Evolutionary conservation across 1,140 invertebrate species (phyloP).

Genomic region (Hyphantria cunea): DNA sequence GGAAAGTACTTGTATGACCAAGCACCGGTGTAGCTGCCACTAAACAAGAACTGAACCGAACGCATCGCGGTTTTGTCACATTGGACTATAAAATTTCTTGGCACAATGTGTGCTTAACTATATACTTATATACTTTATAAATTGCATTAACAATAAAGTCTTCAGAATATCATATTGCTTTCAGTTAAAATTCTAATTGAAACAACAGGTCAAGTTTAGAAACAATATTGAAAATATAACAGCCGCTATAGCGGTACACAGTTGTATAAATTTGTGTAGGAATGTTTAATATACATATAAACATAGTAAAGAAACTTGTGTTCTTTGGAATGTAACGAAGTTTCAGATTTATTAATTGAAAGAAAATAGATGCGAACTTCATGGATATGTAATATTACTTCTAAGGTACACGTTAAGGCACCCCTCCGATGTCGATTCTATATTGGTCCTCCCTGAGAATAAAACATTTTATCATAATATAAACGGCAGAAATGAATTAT

Average conservation of each 20-base stretch:
- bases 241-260: conserved; percentile 42
- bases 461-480: conserved; percentile 34
- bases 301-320: conserved; percentile 51
- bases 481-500: conserved; percentile 29
- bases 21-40: conserved; percentile 13
- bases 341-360: conserved; percentile 38
- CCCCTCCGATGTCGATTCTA: conserved; percentile 46
- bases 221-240: conserved; percentile 25
- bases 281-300: conserved; percentile 59
- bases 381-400: conserved; percentile 52
- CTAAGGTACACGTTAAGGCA: conserved; percentile 66
- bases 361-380: conserved; percentile 29
- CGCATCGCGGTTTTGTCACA: conserved; percentile 31
- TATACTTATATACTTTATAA: conserved; percentile 31
- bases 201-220: conserved; percentile 19
- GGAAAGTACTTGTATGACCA: conserved; percentile 6
- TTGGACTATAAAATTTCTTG: conserved; percentile 53
- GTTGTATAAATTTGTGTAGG: conserved; percentile 48
- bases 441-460: conserved; percentile 64
- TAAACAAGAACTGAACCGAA: background rate
- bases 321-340: conserved; percentile 80
- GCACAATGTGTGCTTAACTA: conserved; percentile 65
- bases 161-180: conserved; percentile 70
- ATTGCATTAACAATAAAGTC: conserved; percentile 61
- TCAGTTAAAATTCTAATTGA: conserved; percentile 38